Evolutionary conservation across 53 echinoderm and acorn worm genomes (phyloP).

Genomic region (Astropecten irregularis): DNA sequence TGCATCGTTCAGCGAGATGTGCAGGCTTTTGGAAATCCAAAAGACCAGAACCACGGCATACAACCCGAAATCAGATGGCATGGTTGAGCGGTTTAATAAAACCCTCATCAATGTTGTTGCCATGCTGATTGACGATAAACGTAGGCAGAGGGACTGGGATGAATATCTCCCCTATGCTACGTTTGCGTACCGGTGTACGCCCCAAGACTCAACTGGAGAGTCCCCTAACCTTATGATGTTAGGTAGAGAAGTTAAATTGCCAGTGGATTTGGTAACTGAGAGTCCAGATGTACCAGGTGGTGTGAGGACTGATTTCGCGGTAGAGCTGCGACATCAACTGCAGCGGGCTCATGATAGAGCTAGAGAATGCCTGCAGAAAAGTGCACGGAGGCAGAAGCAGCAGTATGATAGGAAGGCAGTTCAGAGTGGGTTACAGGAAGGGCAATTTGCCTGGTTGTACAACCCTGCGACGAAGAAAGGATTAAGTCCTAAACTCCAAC

Average conservation of each 20-base stretch:
- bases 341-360: conserved; percentile 26
- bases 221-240: conserved; percentile 35
- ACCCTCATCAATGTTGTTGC: conserved; percentile 16
- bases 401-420: neutral
- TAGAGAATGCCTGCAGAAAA: neutral
- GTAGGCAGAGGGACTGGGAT: conserved; percentile 25
- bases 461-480: neutral
- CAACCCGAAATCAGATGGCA: conserved; percentile 38
- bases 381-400: neutral
- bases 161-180: neutral
- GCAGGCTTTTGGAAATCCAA: neutral
- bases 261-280: conserved; percentile 4
- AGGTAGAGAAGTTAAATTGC: conserved; percentile 14
- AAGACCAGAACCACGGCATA: conserved; percentile 30
- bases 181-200: conserved; percentile 25
- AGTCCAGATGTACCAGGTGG: neutral
- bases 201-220: conserved; percentile 12
- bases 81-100: conserved; percentile 20
- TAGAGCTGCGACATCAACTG: neutral
- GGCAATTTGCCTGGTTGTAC: neutral
- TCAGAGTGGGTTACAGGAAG: neutral
- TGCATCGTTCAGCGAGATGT: neutral
- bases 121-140: neutral
- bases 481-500: neutral
- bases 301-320: neutral